Evolutionary conservation across 2,797 vertebrate species (phyloP).

Genomic region (Erpetoichthys calabaricus): DNA sequence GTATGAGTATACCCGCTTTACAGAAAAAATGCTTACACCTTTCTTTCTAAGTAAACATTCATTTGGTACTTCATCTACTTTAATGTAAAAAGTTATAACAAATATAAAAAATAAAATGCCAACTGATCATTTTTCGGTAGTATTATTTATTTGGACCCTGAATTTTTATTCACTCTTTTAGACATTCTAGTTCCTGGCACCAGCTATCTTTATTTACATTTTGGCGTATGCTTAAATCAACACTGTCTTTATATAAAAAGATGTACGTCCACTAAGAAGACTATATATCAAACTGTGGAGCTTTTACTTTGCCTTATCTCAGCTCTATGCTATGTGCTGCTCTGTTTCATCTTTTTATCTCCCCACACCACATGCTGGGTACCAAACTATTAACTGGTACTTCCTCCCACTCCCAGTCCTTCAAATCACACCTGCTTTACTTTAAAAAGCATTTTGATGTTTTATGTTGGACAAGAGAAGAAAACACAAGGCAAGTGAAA

Average conservation of each 20-base stretch:
- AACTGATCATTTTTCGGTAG: too few relatives aligned
- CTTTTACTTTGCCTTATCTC: not conserved
- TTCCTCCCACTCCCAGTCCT: not conserved
- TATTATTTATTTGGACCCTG: too few relatives aligned
- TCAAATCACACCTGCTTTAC: not conserved
- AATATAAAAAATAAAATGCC: too few relatives aligned
- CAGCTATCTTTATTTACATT: not conserved
- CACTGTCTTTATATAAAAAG: not conserved
- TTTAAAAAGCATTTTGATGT: conserved; percentile 2
- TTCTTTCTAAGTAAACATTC: too few relatives aligned
- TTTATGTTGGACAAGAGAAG: not conserved
- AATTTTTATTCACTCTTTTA: not conserved
- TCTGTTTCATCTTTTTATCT: not conserved
- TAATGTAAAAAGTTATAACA: too few relatives aligned
- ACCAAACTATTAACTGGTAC: conserved; percentile 1
- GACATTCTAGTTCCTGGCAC: not conserved
- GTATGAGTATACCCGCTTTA: too few relatives aligned
- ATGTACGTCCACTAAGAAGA: not conserved
- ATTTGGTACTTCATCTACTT: too few relatives aligned
- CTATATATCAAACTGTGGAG: not conserved
- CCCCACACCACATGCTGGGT: conserved; percentile 1
- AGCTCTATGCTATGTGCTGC: not conserved
- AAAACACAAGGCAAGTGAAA: not conserved
- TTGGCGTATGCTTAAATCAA: not conserved
- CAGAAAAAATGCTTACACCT: too few relatives aligned